These are phyloP conservation scores for Limnothrissa miodon DNA, from an alignment of 2,113 vertebrate species.

Conservation along the genomic window DNA sequence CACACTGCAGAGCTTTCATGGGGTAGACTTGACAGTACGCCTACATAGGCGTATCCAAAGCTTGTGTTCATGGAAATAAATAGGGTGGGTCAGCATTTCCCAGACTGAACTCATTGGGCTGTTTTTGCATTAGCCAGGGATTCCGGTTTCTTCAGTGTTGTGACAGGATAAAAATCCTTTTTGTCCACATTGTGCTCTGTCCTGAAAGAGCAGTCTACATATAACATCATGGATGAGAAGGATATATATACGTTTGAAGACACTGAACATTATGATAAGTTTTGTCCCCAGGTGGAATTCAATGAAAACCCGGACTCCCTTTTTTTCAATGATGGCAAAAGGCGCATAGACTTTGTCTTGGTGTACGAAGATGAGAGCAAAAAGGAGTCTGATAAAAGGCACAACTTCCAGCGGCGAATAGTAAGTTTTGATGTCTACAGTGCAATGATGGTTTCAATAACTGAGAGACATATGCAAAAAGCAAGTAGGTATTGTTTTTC, in stretches of 20 bases:
- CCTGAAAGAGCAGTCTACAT: constrained; percentile 43
- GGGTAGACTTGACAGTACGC: not conserved
- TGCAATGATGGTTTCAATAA: not conserved
- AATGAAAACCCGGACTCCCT: constrained; percentile 80
- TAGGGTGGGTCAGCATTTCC: constrained; percentile 10
- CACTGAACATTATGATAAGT: constrained; percentile 24
- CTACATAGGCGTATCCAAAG: not conserved
- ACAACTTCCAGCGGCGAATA: constrained; percentile 68
- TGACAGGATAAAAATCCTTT: not conserved
- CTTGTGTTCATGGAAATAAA: not conserved
- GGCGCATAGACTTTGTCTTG: constrained; percentile 88
- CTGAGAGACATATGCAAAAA: not conserved
- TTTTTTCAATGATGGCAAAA: constrained; percentile 85
- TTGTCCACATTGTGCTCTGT: not conserved
- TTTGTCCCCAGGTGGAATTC: constrained; percentile 78
- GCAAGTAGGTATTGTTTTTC: constrained; percentile 41
- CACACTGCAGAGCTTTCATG: not conserved
- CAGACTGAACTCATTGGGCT: not conserved
- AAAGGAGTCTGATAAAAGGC: constrained; percentile 77
- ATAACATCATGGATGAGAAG: constrained; percentile 58
- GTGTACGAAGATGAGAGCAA: constrained; percentile 89
- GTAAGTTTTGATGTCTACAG: constrained; percentile 57
- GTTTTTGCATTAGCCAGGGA: not conserved
- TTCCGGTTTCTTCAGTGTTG: not conserved
- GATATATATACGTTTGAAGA: constrained; percentile 48